Evolutionary conservation across 2,797 vertebrate species (phyloP), one percentile per base, ranked within the genome.

Genomic region (Xenentodon cancila): DNA sequence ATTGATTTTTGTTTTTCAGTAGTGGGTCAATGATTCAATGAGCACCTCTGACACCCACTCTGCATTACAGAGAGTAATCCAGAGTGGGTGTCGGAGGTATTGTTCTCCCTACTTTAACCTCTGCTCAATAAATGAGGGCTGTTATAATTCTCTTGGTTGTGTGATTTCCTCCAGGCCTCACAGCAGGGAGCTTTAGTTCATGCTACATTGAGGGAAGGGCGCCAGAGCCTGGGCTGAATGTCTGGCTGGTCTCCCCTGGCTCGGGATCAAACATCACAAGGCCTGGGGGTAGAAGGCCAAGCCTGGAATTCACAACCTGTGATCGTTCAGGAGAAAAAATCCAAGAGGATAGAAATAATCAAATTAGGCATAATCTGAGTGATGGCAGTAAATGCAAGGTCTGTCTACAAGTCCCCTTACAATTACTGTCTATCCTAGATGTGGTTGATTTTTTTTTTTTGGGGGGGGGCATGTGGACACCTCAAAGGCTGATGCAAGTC

Each of bases 151-250:
- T 85, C 70, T 60, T 19, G 73, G 77, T 81, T 75, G 73, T 42
- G n/a, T 79, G 75, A 77, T 89, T 86, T 88, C 80, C 88, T 84
- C 73, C 82, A 89, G 88, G 90, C 90, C 81, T 69, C 81, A 59
- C 84, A 86, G 85, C 88, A 87, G 85, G 83, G 82, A 77, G 71
- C 77, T 87, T 54, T 79, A 88, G 83, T 88, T 79, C 80, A 73
- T 48, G 76, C 75, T 80, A 71, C 70, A 79, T 81, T 71, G 77
- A 85, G 72, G 82, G 80, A 87, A 85, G 80, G 84, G 82, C 71
- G 80, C 80, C 87, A 81, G 75, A 71, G 69, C 76, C 76, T 75
- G 74, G 84, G 70, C 48, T 84, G 74, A 77, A 88, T 87, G 82
- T 84, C 84, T 88, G 85, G 71, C 81, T 20, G 51, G 68, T 73